Evolutionary conservation across 2,113 vertebrate genomes (phyloP), one percentile per base, ranked within the genome.

Genomic region (Astatotilapia flaviijosephi): DNA sequence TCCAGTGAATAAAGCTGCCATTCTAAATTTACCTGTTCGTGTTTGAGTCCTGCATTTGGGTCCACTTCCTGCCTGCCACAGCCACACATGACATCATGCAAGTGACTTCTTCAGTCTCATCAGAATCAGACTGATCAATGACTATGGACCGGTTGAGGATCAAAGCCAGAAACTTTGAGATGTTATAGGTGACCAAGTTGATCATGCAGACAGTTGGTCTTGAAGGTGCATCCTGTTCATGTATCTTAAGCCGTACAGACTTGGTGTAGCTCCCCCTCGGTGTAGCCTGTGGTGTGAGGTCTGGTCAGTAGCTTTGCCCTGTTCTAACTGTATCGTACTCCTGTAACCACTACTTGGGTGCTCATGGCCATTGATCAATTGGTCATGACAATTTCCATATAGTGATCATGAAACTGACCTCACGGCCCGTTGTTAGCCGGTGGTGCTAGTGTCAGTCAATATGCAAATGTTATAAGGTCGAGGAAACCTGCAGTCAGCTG

Each of bases 381-480:
- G 4, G 15, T 35, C 2, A 33, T 62, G 15, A 2, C 58, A 62
- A 62, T 11, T 62, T 62, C 28, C 28, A 62, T 11, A 62, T 1
- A 35, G 28, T 11, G 58, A 62, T 62, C 2, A 62, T 62, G 58
- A 62, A 10, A 62, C 1, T 19, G 58, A 33, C 17, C 31, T 62
- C 15, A 0, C 2, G 9, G 58, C 58, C 4, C 0, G 5, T 33
- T 10, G 56, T 60, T 19, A 33, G 15, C 9, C 15, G 5, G 56
- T 62, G 58, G 15, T 62, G 15, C 58, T 62, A 7, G 9, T 2
- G 4, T 35, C 28, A 62, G 17, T 35, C 58, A n/a, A n/a, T 62
- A 11, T 35, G 17, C 58, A 62, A 35, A 62, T 35, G 17, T n/a
- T 62, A n/a, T 0, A 62, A 62, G 17, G 17, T 0, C 1, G 15